phyloP scores from a whole-genome alignment of 1,140 invertebrate species.

The Aricia agestis region DNA sequence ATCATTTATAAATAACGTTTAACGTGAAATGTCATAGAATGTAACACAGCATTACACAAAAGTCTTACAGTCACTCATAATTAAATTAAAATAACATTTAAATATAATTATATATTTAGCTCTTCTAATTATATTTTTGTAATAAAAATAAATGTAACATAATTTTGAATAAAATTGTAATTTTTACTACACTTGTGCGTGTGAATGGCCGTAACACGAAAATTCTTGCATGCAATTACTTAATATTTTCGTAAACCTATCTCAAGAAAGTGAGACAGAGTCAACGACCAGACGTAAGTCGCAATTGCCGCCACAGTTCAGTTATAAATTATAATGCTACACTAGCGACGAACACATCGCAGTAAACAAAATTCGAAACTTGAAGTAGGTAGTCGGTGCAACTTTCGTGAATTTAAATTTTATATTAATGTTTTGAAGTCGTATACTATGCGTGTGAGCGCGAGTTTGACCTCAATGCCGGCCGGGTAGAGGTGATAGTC shows the following conservation, averaged over 20 bases:
- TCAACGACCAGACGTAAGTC: not conserved
- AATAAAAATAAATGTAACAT: too few species aligned
- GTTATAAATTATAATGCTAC: not conserved
- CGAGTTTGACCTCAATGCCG: not conserved
- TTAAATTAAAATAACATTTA: too few species aligned
- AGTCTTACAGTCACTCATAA: too few species aligned
- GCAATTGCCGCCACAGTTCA: not conserved
- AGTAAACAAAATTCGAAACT: too few species aligned
- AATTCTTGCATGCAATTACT: not conserved
- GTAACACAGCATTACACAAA: too few species aligned
- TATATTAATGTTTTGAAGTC: conserved; percentile 7
- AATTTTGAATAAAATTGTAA: too few species aligned
- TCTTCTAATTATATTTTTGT: too few species aligned
- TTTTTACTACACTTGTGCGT: too few species aligned
- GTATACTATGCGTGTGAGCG: not conserved
- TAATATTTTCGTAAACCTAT: not conserved
- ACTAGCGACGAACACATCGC: too few species aligned
- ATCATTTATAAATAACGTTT: too few species aligned
- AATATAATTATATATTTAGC: too few species aligned
- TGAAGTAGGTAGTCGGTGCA: not conserved
- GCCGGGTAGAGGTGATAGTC: not conserved
- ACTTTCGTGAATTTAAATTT: not conserved
- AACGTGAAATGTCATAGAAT: too few species aligned
- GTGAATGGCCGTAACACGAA: not conserved
- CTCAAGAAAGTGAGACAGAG: not conserved